These are phyloP conservation scores for Eilema depressum DNA, from an alignment of 2,888 invertebrate species.

Conservation along the genomic window DNA sequence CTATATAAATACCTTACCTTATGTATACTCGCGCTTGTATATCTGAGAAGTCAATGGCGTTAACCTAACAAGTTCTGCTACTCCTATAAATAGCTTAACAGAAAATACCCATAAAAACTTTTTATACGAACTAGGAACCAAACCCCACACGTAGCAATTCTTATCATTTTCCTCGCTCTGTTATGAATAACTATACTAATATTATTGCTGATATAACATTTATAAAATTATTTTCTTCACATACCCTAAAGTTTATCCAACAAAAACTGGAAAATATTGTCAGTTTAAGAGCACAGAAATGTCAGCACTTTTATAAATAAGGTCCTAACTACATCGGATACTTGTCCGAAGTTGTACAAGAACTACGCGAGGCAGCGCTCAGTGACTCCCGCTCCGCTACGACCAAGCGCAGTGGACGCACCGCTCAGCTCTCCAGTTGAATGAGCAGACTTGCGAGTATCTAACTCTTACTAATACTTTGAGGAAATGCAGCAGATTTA, in stretches of 20 bases:
- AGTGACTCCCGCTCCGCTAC: background rate
- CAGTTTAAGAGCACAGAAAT: background rate
- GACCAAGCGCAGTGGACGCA: background rate
- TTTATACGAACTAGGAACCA: too few species aligned
- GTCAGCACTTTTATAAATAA: background rate
- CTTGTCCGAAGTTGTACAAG: background rate
- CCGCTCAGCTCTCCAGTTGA: background rate
- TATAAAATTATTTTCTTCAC: background rate
- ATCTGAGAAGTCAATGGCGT: too few species aligned
- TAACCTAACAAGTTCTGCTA: too few species aligned
- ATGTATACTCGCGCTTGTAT: background rate
- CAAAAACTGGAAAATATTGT: background rate
- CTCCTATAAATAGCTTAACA: too few species aligned
- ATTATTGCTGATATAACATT: too few species aligned
- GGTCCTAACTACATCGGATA: background rate
- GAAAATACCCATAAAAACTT: too few species aligned
- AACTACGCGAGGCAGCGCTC: background rate
- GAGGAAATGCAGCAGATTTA: too few species aligned
- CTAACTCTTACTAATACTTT: too few species aligned
- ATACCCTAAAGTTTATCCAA: too few species aligned
- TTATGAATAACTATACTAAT: too few species aligned
- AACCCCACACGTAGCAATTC: too few species aligned
- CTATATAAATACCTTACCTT: background rate
- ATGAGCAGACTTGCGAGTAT: background rate
- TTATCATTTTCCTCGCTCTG: too few species aligned